phyloP scores from a whole-genome alignment of 2,797 vertebrate species.

The Platyrinchus mystaceus region DNA sequence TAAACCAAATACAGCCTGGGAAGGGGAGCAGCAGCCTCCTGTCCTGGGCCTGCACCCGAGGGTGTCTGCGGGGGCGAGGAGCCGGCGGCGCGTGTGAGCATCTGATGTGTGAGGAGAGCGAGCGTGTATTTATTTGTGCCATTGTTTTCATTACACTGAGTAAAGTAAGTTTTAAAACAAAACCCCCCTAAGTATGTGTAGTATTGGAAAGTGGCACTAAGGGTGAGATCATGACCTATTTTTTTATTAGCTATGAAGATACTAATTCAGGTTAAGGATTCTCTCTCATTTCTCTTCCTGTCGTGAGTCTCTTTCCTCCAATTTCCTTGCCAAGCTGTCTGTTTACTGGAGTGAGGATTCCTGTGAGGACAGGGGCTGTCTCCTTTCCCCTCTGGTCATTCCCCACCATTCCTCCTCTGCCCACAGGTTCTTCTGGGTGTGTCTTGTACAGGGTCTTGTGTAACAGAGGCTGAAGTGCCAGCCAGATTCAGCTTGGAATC shows the following conservation, averaged over 20 bases:
- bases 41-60: conserved; percentile 56
- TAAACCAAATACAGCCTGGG: conserved; percentile 79
- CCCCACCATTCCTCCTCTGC: background rate
- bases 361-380: background rate
- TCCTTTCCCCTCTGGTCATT: conserved; percentile 1
- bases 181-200: conserved; percentile 26
- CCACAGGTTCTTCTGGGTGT: background rate
- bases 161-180: conserved; percentile 43
- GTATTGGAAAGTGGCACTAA: conserved; percentile 65
- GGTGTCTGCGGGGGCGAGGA: conserved; percentile 16
- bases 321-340: background rate
- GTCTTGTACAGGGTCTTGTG: background rate
- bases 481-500: background rate
- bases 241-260: conserved; percentile 72
- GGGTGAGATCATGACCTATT: conserved; percentile 67
- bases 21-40: conserved; percentile 50
- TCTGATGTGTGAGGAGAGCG: conserved; percentile 41
- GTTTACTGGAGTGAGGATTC: background rate
- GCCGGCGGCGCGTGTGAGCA: background rate
- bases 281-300: conserved; percentile 30
- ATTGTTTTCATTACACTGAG: conserved; percentile 70
- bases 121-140: conserved; percentile 72
- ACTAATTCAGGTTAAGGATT: conserved; percentile 71
- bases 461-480: accelerated
- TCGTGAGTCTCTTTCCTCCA: conserved; percentile 4